Base-by-base conservation (phyloP, 2,797 vertebrate species). In the Lagodon rhomboides region DNA sequence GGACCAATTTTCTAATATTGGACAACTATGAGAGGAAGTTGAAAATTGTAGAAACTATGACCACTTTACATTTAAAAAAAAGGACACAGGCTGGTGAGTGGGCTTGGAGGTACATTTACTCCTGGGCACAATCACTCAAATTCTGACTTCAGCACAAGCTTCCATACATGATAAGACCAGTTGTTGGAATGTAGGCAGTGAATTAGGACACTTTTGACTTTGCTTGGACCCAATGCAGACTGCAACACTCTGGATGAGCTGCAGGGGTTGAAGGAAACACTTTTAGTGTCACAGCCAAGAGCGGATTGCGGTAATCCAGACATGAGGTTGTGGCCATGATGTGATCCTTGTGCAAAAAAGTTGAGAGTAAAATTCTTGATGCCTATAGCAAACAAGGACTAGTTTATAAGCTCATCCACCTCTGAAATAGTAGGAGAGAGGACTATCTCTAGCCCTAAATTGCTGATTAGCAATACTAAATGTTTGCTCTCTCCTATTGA, bases 261-360 rank as follows among this genome's bases (percentile, higher is more conserved):
- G 44, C 77, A 73, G 74, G 61, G 43, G 51, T 22, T 59, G 20
- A 63, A 60, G 16, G 67, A 79, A 76, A 54, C 68, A 58, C 74
- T 79, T 34, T 83, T 27, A 68, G 53, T 82, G 55, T 74, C 62
- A 77, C 68, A 79, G 84, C 81, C 61, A 73, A 76, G 46, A 64
- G 78, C 70, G 6, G 74, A 23, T 68, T 66, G 62, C 71, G 75
- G 53, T 68, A 77, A 64, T 79, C 63, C 65, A 75, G 30, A 77
- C 69, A 60, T 41, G 25, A 80, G 68, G 65, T 81, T 74, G 51
- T 56, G 54, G 67, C 55, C 34, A n/a, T 75, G 76, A 75, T 80
- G 63, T 82, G 77, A 66, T 75, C 71, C 47, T 64, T 30, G 41
- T 62, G 55, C 49, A 62, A 41, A 15, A 69, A 85, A 77, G 22